These are phyloP conservation scores for Zaprionus kolodkinae DNA, from an alignment of 1,140 invertebrate species.

Conservation along the genomic window DNA sequence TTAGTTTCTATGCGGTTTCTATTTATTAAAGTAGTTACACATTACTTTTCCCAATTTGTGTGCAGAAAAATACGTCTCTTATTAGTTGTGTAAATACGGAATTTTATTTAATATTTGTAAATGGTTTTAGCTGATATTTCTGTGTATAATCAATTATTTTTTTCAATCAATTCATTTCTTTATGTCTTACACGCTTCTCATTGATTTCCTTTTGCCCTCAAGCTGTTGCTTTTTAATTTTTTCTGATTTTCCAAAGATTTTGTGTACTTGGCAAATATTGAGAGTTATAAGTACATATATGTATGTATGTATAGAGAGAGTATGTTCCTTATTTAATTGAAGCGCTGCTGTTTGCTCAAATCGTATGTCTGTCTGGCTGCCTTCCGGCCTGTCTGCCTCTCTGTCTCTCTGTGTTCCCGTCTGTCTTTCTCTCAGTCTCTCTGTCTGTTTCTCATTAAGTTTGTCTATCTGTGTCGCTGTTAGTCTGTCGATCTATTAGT, in stretches of 20 bases:
- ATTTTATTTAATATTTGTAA: not conserved
- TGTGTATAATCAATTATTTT: not conserved
- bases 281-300: not conserved
- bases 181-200: not conserved
- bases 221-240: not conserved
- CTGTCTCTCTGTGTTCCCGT: too few species aligned
- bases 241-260: not conserved
- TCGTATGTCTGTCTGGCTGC: not conserved
- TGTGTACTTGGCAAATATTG: constrained; percentile 17
- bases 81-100: too few species aligned
- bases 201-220: not conserved
- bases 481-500: too few species aligned
- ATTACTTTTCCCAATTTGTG: too few species aligned
- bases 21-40: not conserved
- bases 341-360: not conserved
- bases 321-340: constrained; percentile 8
- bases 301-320: not conserved
- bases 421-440: too few species aligned
- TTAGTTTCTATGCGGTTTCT: not conserved
- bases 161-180: not conserved
- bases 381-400: too few species aligned
- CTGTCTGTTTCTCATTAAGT: too few species aligned
- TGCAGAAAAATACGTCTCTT: too few species aligned
- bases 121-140: not conserved
- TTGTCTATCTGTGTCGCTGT: too few species aligned